Percentiles rank a stretch among this genome's conserved stretches.
These are phyloP conservation scores for Agrochola litura DNA, from an alignment of 2,888 invertebrate genomes.

Conservation along the genomic window DNA sequence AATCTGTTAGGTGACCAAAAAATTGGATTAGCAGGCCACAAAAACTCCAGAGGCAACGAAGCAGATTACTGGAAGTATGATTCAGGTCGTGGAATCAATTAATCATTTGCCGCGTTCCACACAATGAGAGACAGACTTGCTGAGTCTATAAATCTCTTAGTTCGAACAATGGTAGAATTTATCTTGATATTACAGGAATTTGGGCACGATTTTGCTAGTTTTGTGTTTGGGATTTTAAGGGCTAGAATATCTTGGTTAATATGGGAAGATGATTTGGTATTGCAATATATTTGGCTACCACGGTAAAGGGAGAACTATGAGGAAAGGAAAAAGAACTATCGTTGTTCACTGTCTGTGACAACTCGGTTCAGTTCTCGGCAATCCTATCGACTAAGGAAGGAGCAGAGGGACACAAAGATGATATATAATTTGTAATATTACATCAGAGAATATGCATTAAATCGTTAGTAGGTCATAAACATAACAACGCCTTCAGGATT, in stretches of 20 bases:
- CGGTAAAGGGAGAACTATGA: too few relatives aligned
- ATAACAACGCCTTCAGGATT: too few relatives aligned
- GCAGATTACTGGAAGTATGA: conserved; percentile 38
- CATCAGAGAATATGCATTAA: not conserved
- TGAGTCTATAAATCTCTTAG: conserved; percentile 53
- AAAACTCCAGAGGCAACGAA: conserved; percentile 43
- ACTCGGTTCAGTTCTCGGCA: not conserved
- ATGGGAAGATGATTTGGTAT: not conserved
- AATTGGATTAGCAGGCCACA: conserved; percentile 42
- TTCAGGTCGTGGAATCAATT: conserved; percentile 56
- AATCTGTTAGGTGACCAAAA: conserved; percentile 45
- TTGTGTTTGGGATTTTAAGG: conserved; percentile 7
- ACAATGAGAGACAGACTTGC: conserved; percentile 48
- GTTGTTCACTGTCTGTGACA: too few relatives aligned
- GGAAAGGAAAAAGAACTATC: not conserved
- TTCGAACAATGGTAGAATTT: conserved; percentile 56
- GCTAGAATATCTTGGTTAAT: not conserved
- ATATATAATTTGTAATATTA: not conserved
- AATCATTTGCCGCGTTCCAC: conserved; percentile 54
- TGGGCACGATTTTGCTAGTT: conserved; percentile 21
- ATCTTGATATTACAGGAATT: conserved; percentile 52
- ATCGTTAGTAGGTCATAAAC: not conserved
- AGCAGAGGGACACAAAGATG: too few relatives aligned
- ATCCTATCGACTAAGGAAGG: not conserved
- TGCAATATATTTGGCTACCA: not conserved